Evolutionary conservation across 2,888 invertebrate genomes (phyloP).

Genomic region (Epinotia bilunana): DNA sequence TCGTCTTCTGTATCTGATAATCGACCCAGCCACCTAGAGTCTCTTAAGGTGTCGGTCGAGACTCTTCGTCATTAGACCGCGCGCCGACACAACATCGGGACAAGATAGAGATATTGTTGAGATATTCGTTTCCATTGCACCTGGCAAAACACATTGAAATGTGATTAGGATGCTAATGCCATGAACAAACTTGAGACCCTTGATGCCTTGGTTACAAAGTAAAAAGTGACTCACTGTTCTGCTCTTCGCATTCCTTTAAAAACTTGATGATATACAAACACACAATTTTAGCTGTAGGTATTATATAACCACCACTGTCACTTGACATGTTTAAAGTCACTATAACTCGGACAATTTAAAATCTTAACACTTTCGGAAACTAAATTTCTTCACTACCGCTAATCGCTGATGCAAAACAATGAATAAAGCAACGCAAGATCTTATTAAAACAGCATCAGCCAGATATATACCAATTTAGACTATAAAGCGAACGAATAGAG

Average conservation of each 20-base stretch:
- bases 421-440: slow-evolving; percentile 20
- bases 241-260: slow-evolving; percentile 63
- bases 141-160: too few relatives aligned
- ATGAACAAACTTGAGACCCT: too few relatives aligned
- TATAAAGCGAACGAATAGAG: neutral
- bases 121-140: too few relatives aligned
- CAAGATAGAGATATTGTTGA: too few relatives aligned
- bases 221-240: slow-evolving; percentile 59
- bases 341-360: slow-evolving; percentile 4
- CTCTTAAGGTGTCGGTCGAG: too few relatives aligned
- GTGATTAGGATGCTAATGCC: too few relatives aligned
- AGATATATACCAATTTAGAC: neutral
- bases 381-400: slow-evolving; percentile 25
- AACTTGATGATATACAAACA: slow-evolving; percentile 63
- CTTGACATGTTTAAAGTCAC: slow-evolving; percentile 58
- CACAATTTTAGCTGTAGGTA: slow-evolving; percentile 62
- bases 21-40: too few relatives aligned
- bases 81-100: too few relatives aligned
- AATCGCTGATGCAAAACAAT: slow-evolving; percentile 33
- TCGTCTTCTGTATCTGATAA: too few relatives aligned
- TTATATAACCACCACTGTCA: slow-evolving; percentile 65
- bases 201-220: neutral
- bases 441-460: slow-evolving; percentile 10
- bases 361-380: neutral
- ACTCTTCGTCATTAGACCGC: too few relatives aligned